Base-by-base conservation (phyloP, 2,113 vertebrate genomes). In the Callipepla squamata region DNA sequence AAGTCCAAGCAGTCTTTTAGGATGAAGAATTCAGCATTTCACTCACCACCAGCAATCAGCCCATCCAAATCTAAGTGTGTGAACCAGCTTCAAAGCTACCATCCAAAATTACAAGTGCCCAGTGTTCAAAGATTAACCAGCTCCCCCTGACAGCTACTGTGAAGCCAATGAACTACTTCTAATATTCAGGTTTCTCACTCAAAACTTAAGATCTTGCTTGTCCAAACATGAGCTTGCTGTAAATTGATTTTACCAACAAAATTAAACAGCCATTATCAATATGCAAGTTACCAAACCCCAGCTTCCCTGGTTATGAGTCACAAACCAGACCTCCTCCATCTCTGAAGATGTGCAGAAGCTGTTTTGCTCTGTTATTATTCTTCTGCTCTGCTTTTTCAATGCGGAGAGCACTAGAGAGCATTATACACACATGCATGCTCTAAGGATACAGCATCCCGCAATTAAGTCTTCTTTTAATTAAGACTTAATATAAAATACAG, bases 391-490 rank as follows among this genome's bases (percentile, higher is more conserved):
- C 18, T 13, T 42, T 30, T n/a, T 44, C 28, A 23, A 21, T 20
- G 20, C 34, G 13, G 5, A 21, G 30, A 34, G 44, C 15, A 13
- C 17, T 7, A 5, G 22, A 28, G 48, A 38, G 38, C 11, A 11
- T 0, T 11, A 21, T 1, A 3, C 11, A 13, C 55, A 16, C 30
- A 6, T 11, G 22, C 17, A 32, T 19, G 26, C 51, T 55, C 16
- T 30, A 32, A 32, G 53, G 5, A 6, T 4, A 1, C 1, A 34
- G 50, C 53, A 13, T 50, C 23, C 42, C 77, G 80, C n/a, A 8
- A 42, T 32, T 0, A 32, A 51, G 30, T 0, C n/a, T 4, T 2
- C 18, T 12, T 15, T 7, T 28, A 22, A 16, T n/a, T n/a, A n/a
- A 47, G 30, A 22, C 32, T 30, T 23, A 23, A 22, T n/a, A 45